A percentile compares a stretch with the other conserved stretches of the same genome.
Evolutionary conservation across 2,888 invertebrate species (phyloP).

Genomic region (Drosophila formosana): DNA sequence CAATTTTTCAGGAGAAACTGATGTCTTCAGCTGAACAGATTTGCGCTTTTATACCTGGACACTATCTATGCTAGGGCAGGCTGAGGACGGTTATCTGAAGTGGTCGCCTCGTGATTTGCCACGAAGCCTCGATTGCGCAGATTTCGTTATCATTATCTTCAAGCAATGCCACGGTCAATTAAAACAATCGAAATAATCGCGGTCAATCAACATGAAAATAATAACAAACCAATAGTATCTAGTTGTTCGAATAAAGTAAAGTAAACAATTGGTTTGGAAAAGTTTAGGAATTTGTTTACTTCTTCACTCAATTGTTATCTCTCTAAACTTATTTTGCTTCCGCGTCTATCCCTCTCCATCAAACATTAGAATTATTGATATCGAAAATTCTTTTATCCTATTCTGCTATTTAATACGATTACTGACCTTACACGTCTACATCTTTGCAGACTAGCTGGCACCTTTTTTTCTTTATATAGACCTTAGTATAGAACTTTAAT

Average conservation of each 20-base stretch:
- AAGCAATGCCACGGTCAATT: constrained; percentile 9
- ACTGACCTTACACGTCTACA: too few species aligned
- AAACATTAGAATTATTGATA: too few species aligned
- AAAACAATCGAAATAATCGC: constrained; percentile 9
- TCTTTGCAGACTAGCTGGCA: too few species aligned
- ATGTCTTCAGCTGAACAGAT: constrained; percentile 6
- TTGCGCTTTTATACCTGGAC: constrained; percentile 36
- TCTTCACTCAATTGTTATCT: background rate
- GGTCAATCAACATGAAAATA: constrained; percentile 4
- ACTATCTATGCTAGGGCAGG: constrained; percentile 9
- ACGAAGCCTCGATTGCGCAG: constrained; percentile 2
- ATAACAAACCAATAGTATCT: constrained; percentile 6
- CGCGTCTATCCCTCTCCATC: too few species aligned
- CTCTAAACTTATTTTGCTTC: background rate
- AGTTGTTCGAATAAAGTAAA: constrained; percentile 12
- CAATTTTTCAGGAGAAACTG: constrained; percentile 35
- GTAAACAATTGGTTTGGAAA: constrained; percentile 17
- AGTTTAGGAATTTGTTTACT: constrained; percentile 8
- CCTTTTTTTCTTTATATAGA: too few species aligned
- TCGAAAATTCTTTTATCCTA: too few species aligned
- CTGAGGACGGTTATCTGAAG: constrained; percentile 12
- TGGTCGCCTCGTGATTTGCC: constrained; percentile 14
- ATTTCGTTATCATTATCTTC: constrained; percentile 11
- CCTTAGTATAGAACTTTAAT: too few species aligned
- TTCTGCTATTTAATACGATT: too few species aligned